Base-by-base conservation (phyloP, 2,888 invertebrate species). In the Melanotus villosus region DNA sequence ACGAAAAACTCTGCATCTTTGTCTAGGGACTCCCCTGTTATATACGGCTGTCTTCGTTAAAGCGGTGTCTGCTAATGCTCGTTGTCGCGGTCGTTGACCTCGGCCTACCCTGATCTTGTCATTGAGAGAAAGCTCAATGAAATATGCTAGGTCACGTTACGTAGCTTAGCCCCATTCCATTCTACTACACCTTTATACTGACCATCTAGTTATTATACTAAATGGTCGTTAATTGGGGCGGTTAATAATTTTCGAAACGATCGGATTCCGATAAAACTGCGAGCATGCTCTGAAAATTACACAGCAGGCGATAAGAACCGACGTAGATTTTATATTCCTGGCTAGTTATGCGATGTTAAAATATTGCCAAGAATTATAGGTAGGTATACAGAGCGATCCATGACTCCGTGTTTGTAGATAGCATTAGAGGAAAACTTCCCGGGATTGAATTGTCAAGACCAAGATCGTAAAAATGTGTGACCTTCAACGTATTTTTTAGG, bases 121-220 rank as follows among this genome's bases (percentile, higher is more conserved):
- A 75, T 73, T 74, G 74, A 73, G 77, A 75, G 77, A 76, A 78
- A 78, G 73, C 77, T 77, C 74, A 77, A 78, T 78, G 78, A 74
- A 77, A 77, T 77, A 77, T 77, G 77, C 77, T 77, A 76, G 78
- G 78, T 78, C 78, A 77, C 77, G 77, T 75, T 65, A 70, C 70
- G 60, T 65, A 45, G 58, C 70, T 70, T 73, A 73, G 71, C 72
- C 70, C 66, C 69, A 71, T 71, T 74, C 66, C 64, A 7, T 56
- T 64, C 50, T 62, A 50, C 18, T 59, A 59, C 45, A 45, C 45
- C 32, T 59, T 32, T 47, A 52, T 32, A 19, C 52, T 52, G 52
- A 52, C 52, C 52, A 52, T 52, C 52, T 2, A 18, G 5, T 18
- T 41, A 41, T 18, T 41, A 41, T 41, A 16, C 41, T 1, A 41